Base-by-base conservation (phyloP, 2,797 vertebrate species). In the Megalops cyprinoides region DNA sequence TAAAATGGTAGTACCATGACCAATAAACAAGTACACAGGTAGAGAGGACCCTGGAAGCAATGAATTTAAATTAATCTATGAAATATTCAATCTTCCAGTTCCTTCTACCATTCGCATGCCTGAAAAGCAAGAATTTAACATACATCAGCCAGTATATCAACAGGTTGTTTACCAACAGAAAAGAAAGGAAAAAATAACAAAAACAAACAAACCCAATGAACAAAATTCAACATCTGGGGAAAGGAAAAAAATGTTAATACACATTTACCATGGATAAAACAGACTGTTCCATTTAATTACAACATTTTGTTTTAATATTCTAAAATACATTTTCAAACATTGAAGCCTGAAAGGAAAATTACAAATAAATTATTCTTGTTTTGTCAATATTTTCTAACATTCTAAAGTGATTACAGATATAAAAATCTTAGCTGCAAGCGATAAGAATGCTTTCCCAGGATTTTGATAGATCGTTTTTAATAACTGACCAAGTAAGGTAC, bases 351-450 rank as follows among this genome's bases (percentile, higher is more conserved):
- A 44, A 78, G 78, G 28, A 78, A 56, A 82, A 80, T 39, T 84
- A 80, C 37, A 82, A 89, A 88, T 88, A 90, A 91, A 90, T 90
- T 86, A 91, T 80, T 81, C 84, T 81, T 81, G 9, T 86, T 82
- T 78, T 77, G 71, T 81, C 74, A 81, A 85, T 80, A 77, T 82
- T 81, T 49, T 71, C 73, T 12, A 79, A 62, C 53, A 8, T 80
- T 78, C 74, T 58, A 85, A 76, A 74, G 80, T 85, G 79, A 87
- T 87, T 88, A 86, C 85, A 90, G 34, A 82, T 60, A 60, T n/a
- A 67, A 76, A 82, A 83, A 69, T 82, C 76, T 62, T 20, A 75
- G 69, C n/a, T 55, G 53, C 74, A 77, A 44, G 76, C 34, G 44
- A 42, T n/a, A 53, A 77, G 55, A 77, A 62, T 77, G 37, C 23